Evolutionary conservation across 2,888 invertebrate species (phyloP).

Genomic region (Abrostola triplasia): DNA sequence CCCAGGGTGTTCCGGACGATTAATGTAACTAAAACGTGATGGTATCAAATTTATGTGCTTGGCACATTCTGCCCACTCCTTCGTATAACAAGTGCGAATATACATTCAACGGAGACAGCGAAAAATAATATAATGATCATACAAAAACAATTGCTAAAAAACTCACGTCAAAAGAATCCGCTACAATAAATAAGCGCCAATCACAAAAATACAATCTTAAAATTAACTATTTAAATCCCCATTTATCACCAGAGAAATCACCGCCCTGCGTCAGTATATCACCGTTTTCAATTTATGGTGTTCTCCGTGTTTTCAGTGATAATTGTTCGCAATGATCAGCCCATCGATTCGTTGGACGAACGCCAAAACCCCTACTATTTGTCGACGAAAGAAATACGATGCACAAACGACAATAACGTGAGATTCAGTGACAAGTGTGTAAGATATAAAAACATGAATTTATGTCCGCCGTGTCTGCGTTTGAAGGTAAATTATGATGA

Average conservation of each 20-base stretch:
- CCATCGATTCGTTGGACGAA: constrained; percentile 61
- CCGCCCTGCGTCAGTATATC: constrained; percentile 18
- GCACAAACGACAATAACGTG: constrained; percentile 38
- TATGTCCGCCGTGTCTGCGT: constrained; percentile 39
- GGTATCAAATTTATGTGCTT: too few relatives aligned
- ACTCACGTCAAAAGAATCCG: constrained; percentile 3
- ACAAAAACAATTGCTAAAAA: constrained; percentile 8
- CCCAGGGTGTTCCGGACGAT: too few relatives aligned
- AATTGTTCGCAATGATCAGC: constrained; percentile 60
- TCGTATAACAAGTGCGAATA: too few relatives aligned
- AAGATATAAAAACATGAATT: constrained; percentile 46
- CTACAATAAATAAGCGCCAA: constrained; percentile 32
- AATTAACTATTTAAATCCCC: constrained; percentile 27
- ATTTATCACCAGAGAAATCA: constrained; percentile 37
- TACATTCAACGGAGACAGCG: too few relatives aligned
- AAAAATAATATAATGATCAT: neutral
- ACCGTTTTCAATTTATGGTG: constrained; percentile 49
- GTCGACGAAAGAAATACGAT: constrained; percentile 51
- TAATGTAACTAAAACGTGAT: too few relatives aligned
- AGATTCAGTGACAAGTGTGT: constrained; percentile 38
- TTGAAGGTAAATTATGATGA: constrained; percentile 44
- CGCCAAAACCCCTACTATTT: constrained; percentile 62
- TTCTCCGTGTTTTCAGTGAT: constrained; percentile 59
- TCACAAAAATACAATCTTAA: constrained; percentile 23
- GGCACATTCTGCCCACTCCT: too few relatives aligned